Conservation (phyloP, 2,797 vertebrate species). For the Orientallactaga sibirica region DNA sequence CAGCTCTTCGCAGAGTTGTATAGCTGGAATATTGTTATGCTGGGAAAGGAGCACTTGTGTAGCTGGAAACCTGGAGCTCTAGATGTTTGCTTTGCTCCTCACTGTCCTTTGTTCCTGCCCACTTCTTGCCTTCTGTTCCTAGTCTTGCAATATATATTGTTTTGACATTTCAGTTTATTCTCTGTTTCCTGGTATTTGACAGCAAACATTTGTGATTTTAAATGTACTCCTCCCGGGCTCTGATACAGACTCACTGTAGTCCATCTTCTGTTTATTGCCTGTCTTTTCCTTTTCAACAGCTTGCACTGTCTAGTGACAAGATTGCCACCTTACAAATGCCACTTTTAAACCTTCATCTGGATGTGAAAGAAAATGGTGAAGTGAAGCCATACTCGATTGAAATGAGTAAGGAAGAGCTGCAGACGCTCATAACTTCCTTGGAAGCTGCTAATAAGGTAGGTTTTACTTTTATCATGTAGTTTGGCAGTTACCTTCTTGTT, state of each 20-base stretch:
- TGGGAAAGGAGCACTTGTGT: background rate
- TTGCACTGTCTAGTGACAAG: conserved; percentile 97
- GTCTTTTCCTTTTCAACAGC: conserved; percentile 85
- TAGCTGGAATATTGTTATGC: background rate
- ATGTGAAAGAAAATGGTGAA: conserved; percentile 91
- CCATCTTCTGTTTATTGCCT: background rate
- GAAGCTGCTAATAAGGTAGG: conserved; percentile 97
- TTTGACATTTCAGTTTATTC: conserved; percentile 30
- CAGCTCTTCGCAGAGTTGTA: background rate
- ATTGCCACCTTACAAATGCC: conserved; percentile 95
- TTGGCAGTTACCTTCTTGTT: too few relatives aligned
- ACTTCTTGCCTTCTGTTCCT: background rate
- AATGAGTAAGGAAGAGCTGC: conserved; percentile 96
- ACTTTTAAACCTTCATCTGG: conserved; percentile 94
- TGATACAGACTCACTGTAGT: conserved; percentile 16
- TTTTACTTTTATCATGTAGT: conserved; percentile 21
- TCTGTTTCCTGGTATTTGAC: background rate
- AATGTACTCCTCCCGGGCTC: background rate
- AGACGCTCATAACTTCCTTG: conserved; percentile 92
- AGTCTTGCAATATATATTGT: background rate
- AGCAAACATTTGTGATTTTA: background rate
- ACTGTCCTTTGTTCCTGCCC: background rate
- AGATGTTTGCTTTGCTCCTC: background rate
- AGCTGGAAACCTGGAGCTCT: background rate
- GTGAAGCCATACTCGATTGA: conserved; percentile 92